These are phyloP conservation scores for Formica aserva DNA, from an alignment of 2,888 invertebrate genomes.

Conservation along the genomic window DNA sequence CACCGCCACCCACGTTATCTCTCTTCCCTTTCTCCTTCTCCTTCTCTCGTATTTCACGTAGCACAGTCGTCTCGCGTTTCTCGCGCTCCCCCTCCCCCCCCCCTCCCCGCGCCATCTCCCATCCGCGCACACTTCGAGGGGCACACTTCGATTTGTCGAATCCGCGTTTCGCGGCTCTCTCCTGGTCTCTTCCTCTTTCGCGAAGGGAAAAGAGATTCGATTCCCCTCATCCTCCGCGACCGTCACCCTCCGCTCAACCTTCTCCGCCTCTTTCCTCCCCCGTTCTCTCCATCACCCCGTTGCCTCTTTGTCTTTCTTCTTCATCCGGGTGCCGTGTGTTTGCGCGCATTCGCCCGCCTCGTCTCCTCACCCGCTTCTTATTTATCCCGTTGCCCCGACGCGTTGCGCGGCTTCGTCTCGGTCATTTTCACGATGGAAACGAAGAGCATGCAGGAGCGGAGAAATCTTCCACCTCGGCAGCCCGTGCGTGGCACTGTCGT, in stretches of 20 bases:
- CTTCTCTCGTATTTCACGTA: conserved; percentile 64
- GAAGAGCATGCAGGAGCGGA: conserved; percentile 57
- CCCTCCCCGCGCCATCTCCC: neutral
- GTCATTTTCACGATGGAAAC: conserved; percentile 72
- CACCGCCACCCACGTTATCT: conserved; percentile 68
- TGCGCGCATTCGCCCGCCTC: conserved; percentile 10
- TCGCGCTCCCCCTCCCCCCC: conserved; percentile 13
- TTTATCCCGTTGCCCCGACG: conserved; percentile 76
- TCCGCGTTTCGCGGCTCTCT: conserved; percentile 80
- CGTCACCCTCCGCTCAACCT: conserved; percentile 38
- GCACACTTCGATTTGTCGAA: conserved; percentile 83
- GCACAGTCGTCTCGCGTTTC: conserved; percentile 69
- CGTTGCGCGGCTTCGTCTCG: conserved; percentile 67
- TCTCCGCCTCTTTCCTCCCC: conserved; percentile 14
- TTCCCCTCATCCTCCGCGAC: conserved; percentile 53
- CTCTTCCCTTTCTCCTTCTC: conserved; percentile 4
- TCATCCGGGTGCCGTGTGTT: conserved; percentile 19
- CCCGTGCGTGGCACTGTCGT: conserved; percentile 58
- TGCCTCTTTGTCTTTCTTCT: conserved; percentile 29
- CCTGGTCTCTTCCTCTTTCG: conserved; percentile 54
- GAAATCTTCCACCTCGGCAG: conserved; percentile 64
- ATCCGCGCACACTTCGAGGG: conserved; percentile 61
- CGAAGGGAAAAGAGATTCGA: conserved; percentile 59
- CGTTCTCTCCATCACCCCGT: conserved; percentile 26
- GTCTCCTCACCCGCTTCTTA: conserved; percentile 63